Evolutionary conservation across 2,113 vertebrate genomes (phyloP).

Genomic region (Ranitomeya variabilis): DNA sequence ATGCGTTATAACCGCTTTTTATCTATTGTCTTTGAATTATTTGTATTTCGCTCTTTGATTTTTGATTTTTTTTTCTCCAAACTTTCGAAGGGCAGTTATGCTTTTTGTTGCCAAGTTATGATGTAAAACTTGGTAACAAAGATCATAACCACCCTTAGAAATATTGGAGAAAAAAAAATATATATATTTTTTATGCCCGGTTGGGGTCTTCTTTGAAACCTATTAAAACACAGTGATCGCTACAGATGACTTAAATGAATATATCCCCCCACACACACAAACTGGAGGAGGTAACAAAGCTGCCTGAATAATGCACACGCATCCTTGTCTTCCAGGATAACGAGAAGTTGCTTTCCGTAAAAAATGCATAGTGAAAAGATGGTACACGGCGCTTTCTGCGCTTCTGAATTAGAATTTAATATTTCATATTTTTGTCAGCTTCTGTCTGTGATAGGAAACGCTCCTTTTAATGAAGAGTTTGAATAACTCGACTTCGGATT

Average conservation of each 20-base stretch:
- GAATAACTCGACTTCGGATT: neutral
- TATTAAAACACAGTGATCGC: neutral
- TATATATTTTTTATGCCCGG: neutral
- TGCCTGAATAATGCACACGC: neutral
- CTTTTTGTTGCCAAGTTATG: no score
- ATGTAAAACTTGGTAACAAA: no score
- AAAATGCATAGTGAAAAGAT: constrained; percentile 16
- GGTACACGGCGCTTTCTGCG: neutral
- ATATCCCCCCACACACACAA: neutral
- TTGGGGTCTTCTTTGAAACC: neutral
- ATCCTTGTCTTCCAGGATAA: constrained; percentile 10
- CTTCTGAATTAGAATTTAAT: constrained; percentile 7
- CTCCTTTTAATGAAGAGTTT: constrained; percentile 17
- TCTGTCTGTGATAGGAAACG: neutral
- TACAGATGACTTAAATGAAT: neutral
- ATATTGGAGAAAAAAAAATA: neutral
- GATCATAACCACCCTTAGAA: no score
- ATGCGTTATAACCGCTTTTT: no score
- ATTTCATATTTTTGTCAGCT: constrained; percentile 15
- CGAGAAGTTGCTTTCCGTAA: neutral
- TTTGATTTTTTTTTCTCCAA: no score
- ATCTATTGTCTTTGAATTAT: no score
- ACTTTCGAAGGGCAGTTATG: no score
- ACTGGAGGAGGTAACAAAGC: no score
- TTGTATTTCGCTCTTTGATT: no score